Evolutionary conservation across 2,113 vertebrate species (phyloP), one percentile per base, ranked within the genome.

Genomic region (Cyphomyrus plagiostoma): DNA sequence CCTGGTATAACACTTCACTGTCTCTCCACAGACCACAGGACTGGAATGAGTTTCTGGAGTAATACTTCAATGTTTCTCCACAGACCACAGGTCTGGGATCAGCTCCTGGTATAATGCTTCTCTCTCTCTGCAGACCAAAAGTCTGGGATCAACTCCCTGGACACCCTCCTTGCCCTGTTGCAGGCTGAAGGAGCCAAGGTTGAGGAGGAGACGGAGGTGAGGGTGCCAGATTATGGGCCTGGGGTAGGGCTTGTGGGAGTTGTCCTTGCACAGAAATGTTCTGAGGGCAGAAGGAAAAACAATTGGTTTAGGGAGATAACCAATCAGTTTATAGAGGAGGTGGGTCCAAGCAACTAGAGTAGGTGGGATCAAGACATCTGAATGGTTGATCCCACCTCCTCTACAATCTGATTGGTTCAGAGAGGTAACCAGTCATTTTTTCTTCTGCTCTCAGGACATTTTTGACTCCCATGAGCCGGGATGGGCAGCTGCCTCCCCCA

Each of bases 111-210:
- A 5, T 15, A 30, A 88, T 4, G 49, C 86, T 70, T 87, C 0
- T 90, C 42, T 92, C 52, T 82, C 46, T 52, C 92, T 92, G 48
- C 95, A 99, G 98, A 99, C 91, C 95, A 97, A 89, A 97, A 95
- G 91, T 97, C 97, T 42, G 97, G 95, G 83, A 97, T 94, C 3
- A 95, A 96, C 23, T 98, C 98, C 0, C 92, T 99, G 95, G 98
- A 99, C 94, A 98, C 96, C 0, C 92, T 99, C 89, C 93, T 99
- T 26, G 98, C 98, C 0, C 95, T 99, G 48, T 97, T 99, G 87
- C 98, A 99, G 94, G 93, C 98, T 0, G 98, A 99, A 92, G 98
- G 98, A 91, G 98, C 98, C 1, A 99, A 99, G 93, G 98, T 99
- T 23, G 98, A 99, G 91, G 98, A 99, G 82, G 98, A 99, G 94